Evolutionary conservation across 2,797 vertebrate species (phyloP), one percentile per base, ranked within the genome.

Genomic region (Pipistrellus pygmaeus): DNA sequence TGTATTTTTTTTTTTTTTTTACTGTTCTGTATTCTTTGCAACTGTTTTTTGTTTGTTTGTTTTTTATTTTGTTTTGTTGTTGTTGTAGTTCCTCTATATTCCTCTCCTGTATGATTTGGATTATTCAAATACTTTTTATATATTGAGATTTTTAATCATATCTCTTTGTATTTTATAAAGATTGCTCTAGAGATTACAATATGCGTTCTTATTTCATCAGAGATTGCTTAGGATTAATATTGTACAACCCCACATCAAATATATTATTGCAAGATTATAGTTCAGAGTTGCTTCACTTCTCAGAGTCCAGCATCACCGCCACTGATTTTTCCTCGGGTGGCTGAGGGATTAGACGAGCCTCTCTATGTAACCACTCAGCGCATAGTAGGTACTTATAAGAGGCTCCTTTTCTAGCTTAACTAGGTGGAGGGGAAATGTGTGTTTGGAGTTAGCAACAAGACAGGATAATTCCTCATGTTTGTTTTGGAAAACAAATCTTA

Each of bases 401-500:
- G 32, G 20, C 66, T 60, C 41, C 62, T 82, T 60, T 85, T 38
- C 53, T 68, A 75, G 69, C 46, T 73, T 88, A 69, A 68, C 17
- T 55, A 3, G 57, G 20, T 2, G 6, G 60, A 32, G 10, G 6
- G 5, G 11, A 23, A 20, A 38, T 25, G 30, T 68, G 57, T 51
- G 15, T 76, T 85, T 57, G 46, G 32, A 86, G 85, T 84, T n/a
- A 96, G 81, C 62, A 69, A 66, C 41, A 75, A 78, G 85, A 85
- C 57, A 64, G 81, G 82, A 77, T 69, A 75, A 83, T 75, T 73
- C 75, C 82, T 92, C 48, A 3, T 85, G 91, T 89, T 95, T 84
- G 80, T 78, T 93, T 95, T 97, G 95, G 95, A 97, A 96, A 96
- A 93, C 66, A 93, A 95, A 64, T 46, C 82, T 84, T 38, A 30